Conservation (phyloP, 1,140 invertebrate species). For the Macrosteles quadrilineatus region DNA sequence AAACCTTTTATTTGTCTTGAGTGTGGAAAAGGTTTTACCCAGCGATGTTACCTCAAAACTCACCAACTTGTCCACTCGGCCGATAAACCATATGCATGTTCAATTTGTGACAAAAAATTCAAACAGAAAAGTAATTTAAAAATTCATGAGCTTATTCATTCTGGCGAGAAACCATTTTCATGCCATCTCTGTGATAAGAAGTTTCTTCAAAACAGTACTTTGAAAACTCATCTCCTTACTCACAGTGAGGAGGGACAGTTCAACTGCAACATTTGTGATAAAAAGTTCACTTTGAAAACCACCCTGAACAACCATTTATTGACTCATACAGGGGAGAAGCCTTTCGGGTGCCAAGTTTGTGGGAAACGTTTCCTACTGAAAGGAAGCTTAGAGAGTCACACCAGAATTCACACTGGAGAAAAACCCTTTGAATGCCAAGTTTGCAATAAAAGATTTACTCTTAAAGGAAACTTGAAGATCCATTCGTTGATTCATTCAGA, state of each 20-base stretch:
- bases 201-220: slow-evolving; percentile 37
- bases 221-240: slow-evolving; percentile 2
- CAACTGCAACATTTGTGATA: slow-evolving; percentile 50
- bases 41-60: slow-evolving; percentile 51
- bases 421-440: slow-evolving; percentile 51
- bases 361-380: background rate
- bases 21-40: slow-evolving; percentile 52
- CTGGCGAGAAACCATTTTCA: slow-evolving; percentile 90
- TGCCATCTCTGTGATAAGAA: slow-evolving; percentile 74
- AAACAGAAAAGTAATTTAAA: slow-evolving; percentile 47
- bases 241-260: slow-evolving; percentile 43
- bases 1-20: slow-evolving; percentile 51
- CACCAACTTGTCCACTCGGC: slow-evolving; percentile 51
- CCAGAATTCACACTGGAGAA: slow-evolving; percentile 44
- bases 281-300: background rate
- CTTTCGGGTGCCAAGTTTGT: background rate
- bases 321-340: slow-evolving; percentile 14
- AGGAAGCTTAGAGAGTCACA: slow-evolving; percentile 1
- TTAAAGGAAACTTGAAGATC: slow-evolving; percentile 52
- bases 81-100: slow-evolving; percentile 50
- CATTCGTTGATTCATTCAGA: slow-evolving; percentile 51
- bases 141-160: slow-evolving; percentile 93
- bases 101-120: slow-evolving; percentile 52
- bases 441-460: slow-evolving; percentile 52
- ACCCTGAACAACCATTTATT: background rate